Base-by-base conservation (phyloP, 2,888 invertebrate species). In the Drosophila yooni region DNA sequence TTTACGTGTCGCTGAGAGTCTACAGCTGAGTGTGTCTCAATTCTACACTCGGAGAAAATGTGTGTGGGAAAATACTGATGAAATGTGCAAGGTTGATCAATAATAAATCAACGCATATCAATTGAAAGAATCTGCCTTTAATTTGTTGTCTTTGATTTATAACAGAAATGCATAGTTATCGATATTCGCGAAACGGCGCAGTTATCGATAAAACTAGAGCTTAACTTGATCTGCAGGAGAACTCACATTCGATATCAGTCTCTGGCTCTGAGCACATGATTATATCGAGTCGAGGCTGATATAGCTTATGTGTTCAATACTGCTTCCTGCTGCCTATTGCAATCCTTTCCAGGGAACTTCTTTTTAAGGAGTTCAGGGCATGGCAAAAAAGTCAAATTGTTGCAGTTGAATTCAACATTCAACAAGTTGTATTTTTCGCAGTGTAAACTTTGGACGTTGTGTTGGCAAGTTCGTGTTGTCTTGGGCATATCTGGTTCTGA, bases 1-100 rank as follows among this genome's bases (percentile, higher is more conserved):
- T 77, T 67, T 59, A 38, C 52, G n/a, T 69, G 70, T 58, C 68
- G 70, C 31, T 7, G 27, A 25, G 33, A 34, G 53, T 54, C 58
- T 59, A 4, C 21, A 40, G 31, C 5, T 21, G n/a, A 38, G 7
- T 13, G 7, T 13, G 27, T 0, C 4, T 8, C 7, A 13, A 15
- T n/a, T 4, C n/a, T 29, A 38, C 56, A 56, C 56, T 38, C n/a
- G n/a, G 3, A 8, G 29, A 56, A 56, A 56, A 29, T 2, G 2
- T 38, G 56, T 27, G n/a, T 29, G 38, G 38, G 27, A 56, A 56
- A 27, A 2, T 4, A 4, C 2, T 46, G 27, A 38, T n/a, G 2
- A 36, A 33, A 15, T 13, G 21, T n/a, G n/a, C 4, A 40, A 10
- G 10, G n/a, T 10, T n/a, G 4, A 46, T 21, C 13, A 13, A 21